Evolutionary conservation across 2,888 invertebrate species (phyloP).

Genomic region (Venusia cambrica): DNA sequence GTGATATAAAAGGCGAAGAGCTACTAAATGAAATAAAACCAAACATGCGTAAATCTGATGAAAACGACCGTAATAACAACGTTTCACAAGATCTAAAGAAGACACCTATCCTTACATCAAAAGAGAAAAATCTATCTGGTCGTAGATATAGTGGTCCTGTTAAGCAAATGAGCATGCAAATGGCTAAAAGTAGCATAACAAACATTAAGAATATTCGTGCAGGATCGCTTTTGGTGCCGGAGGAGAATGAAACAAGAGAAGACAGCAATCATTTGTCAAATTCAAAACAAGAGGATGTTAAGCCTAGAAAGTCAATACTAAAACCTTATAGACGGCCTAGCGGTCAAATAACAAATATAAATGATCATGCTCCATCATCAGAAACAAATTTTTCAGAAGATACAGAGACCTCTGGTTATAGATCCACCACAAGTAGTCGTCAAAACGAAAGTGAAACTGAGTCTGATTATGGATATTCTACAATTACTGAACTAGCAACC

Average conservation of each 20-base stretch:
- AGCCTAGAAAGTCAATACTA: conserved; percentile 63
- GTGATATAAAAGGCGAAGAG: conserved; percentile 46
- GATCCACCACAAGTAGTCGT: conserved; percentile 70
- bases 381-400: conserved; percentile 45
- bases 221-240: conserved; percentile 34
- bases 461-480: conserved; percentile 83
- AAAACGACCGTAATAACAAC: conserved; percentile 14
- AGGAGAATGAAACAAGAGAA: conserved; percentile 40
- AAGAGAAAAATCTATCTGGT: conserved; percentile 33
- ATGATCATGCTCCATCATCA: conserved; percentile 18
- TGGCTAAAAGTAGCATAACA: conserved; percentile 45
- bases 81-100: conserved; percentile 30
- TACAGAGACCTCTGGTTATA: conserved; percentile 79
- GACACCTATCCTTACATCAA: conserved; percentile 32
- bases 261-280: conserved; percentile 29
- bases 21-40: conserved; percentile 50
- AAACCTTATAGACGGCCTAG: conserved; percentile 53
- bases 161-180: conserved; percentile 49
- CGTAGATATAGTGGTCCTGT: conserved; percentile 57
- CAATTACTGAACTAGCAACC: conserved; percentile 81
- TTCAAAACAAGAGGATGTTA: conserved; percentile 37
- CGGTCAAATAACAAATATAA: conserved; percentile 37
- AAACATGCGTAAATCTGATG: conserved; percentile 34
- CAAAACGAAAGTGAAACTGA: conserved; percentile 76
- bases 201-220: conserved; percentile 44